A percentile compares a stretch with the other conserved stretches of the same genome.
These are phyloP conservation scores for Andrena dorsata DNA, from an alignment of 2,888 invertebrate genomes.

Conservation along the genomic window DNA sequence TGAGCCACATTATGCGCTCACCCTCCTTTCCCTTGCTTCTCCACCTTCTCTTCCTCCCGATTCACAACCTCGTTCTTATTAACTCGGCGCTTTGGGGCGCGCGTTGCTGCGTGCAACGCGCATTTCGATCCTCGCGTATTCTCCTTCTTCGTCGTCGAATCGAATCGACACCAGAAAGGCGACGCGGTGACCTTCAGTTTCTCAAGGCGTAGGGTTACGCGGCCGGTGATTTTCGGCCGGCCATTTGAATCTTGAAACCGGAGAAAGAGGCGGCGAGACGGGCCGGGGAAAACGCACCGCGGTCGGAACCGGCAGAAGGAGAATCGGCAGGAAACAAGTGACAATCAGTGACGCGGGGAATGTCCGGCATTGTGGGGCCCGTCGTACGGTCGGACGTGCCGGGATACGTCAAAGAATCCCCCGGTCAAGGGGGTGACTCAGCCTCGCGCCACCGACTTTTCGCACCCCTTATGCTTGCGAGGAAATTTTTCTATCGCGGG, in stretches of 20 bases:
- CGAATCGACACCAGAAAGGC: conserved; percentile 30
- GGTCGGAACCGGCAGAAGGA: conserved; percentile 24
- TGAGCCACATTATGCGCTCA: conserved; percentile 74
- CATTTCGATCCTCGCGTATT: background rate
- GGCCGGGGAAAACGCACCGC: conserved; percentile 30
- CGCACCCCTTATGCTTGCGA: conserved; percentile 49
- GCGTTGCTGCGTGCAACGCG: conserved; percentile 31
- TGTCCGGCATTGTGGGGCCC: conserved; percentile 77
- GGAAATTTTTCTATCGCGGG: background rate
- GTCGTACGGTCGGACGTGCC: conserved; percentile 77
- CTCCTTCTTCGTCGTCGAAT: background rate
- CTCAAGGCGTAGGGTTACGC: conserved; percentile 85
- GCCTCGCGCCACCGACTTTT: conserved; percentile 18
- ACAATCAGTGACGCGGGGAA: conserved; percentile 81
- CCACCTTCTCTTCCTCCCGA: conserved; percentile 39
- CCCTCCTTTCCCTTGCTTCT: conserved; percentile 34
- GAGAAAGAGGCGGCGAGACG: conserved; percentile 45
- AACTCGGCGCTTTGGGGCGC: conserved; percentile 38
- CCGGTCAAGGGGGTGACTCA: conserved; percentile 67
- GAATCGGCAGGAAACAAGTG: conserved; percentile 82
- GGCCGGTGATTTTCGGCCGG: conserved; percentile 67
- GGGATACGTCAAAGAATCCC: conserved; percentile 68
- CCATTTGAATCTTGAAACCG: conserved; percentile 76
- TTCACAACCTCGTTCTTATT: conserved; percentile 54
- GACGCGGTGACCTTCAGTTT: conserved; percentile 68